These are phyloP conservation scores for Hypomecis punctinalis DNA, from an alignment of 2,888 invertebrate species.

Conservation along the genomic window DNA sequence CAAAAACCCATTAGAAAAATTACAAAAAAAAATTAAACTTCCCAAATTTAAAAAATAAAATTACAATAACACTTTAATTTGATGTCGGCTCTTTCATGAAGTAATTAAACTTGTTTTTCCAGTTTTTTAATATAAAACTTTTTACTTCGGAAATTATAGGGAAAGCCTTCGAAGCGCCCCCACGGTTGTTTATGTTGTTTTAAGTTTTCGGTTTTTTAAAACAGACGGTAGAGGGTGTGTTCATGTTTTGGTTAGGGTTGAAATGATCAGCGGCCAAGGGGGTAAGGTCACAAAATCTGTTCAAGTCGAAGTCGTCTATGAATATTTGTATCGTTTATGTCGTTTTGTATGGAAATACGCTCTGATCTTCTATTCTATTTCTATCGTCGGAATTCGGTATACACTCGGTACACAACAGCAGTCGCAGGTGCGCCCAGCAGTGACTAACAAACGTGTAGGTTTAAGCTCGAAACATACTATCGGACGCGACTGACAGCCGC, in stretches of 20 bases:
- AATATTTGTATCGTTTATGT: too few relatives aligned
- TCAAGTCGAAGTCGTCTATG: too few relatives aligned
- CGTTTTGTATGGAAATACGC: too few relatives aligned
- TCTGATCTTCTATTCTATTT: too few relatives aligned
- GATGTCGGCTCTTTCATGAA: constrained; percentile 59
- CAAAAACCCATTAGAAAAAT: constrained; percentile 38
- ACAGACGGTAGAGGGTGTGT: constrained; percentile 3
- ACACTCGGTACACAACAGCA: too few relatives aligned
- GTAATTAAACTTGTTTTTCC: constrained; percentile 78
- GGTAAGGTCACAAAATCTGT: too few relatives aligned
- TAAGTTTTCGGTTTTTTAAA: constrained; percentile 34
- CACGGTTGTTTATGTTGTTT: constrained; percentile 40
- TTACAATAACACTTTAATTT: constrained; percentile 69
- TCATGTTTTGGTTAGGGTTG: not conserved
- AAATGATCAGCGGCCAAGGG: too few relatives aligned
- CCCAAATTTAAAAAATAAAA: constrained; percentile 46
- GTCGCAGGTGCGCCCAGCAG: too few relatives aligned
- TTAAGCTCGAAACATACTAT: too few relatives aligned
- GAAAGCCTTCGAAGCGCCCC: constrained; percentile 29
- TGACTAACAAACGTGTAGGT: too few relatives aligned
- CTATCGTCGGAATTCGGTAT: too few relatives aligned
- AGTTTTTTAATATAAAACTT: constrained; percentile 77
- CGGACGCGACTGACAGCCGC: too few relatives aligned
- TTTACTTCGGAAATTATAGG: constrained; percentile 51
- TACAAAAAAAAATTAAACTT: constrained; percentile 42